Evolutionary conservation across 2,888 invertebrate genomes (phyloP).

Genomic region (Eilema sororculum): DNA sequence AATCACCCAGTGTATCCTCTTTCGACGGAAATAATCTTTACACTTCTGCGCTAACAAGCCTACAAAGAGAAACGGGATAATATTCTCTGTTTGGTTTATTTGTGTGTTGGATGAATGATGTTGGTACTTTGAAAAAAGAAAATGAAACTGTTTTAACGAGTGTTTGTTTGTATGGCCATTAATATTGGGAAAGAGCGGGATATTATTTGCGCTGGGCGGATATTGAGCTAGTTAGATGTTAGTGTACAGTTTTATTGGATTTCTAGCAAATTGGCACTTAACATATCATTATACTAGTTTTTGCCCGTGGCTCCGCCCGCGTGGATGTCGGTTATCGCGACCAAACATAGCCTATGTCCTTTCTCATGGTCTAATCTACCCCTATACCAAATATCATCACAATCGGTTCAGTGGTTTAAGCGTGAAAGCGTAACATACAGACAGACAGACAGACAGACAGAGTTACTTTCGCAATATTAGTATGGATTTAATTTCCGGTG

Average conservation of each 20-base stretch:
- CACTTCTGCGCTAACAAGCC: constrained; percentile 32
- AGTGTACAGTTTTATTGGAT: not conserved
- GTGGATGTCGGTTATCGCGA: too few species aligned
- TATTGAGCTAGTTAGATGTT: not conserved
- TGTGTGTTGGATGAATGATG: constrained; percentile 9
- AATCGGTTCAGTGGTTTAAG: too few species aligned
- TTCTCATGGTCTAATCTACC: too few species aligned
- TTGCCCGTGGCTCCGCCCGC: too few species aligned
- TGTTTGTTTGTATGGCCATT: not conserved
- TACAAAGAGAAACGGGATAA: constrained; percentile 18
- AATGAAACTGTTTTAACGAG: constrained; percentile 5
- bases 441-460: too few species aligned
- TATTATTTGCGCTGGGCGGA: not conserved
- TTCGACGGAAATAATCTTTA: constrained; percentile 41
- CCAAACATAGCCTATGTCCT: too few species aligned
- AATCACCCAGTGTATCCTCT: constrained; percentile 23
- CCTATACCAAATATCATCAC: too few species aligned
- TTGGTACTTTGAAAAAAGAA: constrained; percentile 8
- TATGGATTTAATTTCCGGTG: too few species aligned
- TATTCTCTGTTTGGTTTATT: constrained; percentile 14
- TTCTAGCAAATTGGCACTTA: too few species aligned
- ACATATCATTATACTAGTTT: too few species aligned
- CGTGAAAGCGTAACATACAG: too few species aligned
- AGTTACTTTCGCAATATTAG: too few species aligned
- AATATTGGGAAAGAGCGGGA: not conserved